These are phyloP conservation scores for Ceratina australensis DNA, from an alignment of 1,140 invertebrate genomes.

Conservation along the genomic window DNA sequence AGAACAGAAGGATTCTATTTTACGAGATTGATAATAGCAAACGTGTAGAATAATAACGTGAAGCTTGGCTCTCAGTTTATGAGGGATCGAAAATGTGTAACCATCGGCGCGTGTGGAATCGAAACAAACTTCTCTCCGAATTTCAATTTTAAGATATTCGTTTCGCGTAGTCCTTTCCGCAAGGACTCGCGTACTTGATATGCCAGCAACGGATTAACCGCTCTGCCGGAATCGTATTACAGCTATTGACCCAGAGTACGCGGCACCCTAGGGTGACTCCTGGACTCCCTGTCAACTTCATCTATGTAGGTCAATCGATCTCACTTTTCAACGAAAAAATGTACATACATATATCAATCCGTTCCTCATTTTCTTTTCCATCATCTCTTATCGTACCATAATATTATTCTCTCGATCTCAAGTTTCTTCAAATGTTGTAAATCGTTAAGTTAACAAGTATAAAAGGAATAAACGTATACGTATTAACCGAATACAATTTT, in stretches of 20 bases:
- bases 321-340: background rate
- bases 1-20: background rate
- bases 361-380: too few species aligned
- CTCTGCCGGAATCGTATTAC: slow-evolving; percentile 39
- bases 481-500: too few species aligned
- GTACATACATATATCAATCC: too few species aligned
- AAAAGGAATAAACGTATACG: too few species aligned
- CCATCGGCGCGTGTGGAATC: slow-evolving; percentile 20
- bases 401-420: too few species aligned
- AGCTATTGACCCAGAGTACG: slow-evolving; percentile 46
- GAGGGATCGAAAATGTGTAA: slow-evolving; percentile 37
- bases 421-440: too few species aligned
- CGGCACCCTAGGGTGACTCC: slow-evolving; percentile 11
- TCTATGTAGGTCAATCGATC: slow-evolving; percentile 20
- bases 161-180: slow-evolving; percentile 44
- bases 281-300: background rate
- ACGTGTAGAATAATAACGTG: too few species aligned
- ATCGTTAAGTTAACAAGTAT: too few species aligned
- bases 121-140: slow-evolving; percentile 9
- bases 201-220: slow-evolving; percentile 40
- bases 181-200: slow-evolving; percentile 39
- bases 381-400: too few species aligned
- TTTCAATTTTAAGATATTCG: slow-evolving; percentile 46
- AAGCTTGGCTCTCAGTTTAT: slow-evolving; percentile 24
- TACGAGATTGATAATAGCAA: too few species aligned